Evolutionary conservation across 2,888 invertebrate species (phyloP).

Genomic region (Acheta domesticus): DNA sequence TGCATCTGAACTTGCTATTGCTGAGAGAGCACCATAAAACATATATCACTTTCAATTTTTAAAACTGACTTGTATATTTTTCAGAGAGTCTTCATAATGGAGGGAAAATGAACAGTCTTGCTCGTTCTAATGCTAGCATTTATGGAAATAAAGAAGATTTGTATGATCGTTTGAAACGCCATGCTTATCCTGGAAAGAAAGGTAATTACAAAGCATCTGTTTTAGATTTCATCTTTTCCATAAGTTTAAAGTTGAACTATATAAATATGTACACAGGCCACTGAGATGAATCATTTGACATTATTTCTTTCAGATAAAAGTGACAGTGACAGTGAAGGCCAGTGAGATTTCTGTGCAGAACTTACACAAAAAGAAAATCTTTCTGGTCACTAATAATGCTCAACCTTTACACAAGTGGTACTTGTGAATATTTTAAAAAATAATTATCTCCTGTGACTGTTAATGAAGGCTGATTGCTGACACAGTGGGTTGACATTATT

Average conservation of each 20-base stretch:
- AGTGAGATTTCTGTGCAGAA: slow-evolving; percentile 54
- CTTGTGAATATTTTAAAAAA: not conserved
- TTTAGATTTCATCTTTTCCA: not conserved
- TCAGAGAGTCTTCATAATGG: slow-evolving; percentile 74
- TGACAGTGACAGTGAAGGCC: slow-evolving; percentile 92
- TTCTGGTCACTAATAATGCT: slow-evolving; percentile 36
- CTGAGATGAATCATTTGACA: not conserved
- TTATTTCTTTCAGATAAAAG: slow-evolving; percentile 67
- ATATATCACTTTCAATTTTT: not conserved
- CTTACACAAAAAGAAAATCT: slow-evolving; percentile 3
- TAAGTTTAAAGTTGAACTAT: not conserved
- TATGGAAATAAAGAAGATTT: slow-evolving; percentile 94
- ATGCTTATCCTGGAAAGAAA: slow-evolving; percentile 93
- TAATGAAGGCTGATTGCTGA: slow-evolving; percentile 31
- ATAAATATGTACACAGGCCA: not conserved
- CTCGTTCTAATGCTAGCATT: slow-evolving; percentile 87
- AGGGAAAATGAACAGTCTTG: slow-evolving; percentile 88
- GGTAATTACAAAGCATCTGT: slow-evolving; percentile 55
- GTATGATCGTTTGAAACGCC: slow-evolving; percentile 90
- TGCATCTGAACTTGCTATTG: no score
- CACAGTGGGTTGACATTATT: slow-evolving; percentile 26
- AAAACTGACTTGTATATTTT: slow-evolving; percentile 36
- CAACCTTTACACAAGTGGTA: slow-evolving; percentile 28
- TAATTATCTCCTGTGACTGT: not conserved
- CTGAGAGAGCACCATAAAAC: no score